Percentiles rank a stretch among this genome's conserved stretches.
Evolutionary conservation across 1,140 invertebrate species (phyloP).

Genomic region (Drosophila pachea): DNA sequence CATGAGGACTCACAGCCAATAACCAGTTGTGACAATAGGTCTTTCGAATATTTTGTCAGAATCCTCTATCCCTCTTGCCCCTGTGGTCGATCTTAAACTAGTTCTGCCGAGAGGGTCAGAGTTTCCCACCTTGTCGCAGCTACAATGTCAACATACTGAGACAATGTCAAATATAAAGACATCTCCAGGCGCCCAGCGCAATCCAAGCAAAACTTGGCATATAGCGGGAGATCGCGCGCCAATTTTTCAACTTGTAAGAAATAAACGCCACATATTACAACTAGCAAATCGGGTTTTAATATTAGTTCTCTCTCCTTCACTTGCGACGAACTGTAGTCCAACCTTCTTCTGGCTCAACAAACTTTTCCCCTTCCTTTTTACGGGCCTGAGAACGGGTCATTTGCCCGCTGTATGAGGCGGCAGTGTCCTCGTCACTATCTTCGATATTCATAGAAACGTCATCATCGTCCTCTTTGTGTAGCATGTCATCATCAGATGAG

Average conservation of each 20-base stretch:
- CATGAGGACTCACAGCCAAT: constrained; percentile 73
- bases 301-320: constrained; percentile 50
- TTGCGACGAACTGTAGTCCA: constrained; percentile 82
- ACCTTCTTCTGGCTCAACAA: constrained; percentile 81
- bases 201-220: constrained; percentile 46
- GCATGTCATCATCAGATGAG: constrained; percentile 79
- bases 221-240: constrained; percentile 42
- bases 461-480: constrained; percentile 56
- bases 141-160: constrained; percentile 1
- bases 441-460: constrained; percentile 59
- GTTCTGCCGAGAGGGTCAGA: constrained; percentile 39
- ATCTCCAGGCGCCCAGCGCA: constrained; percentile 26
- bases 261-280: constrained; percentile 63
- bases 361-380: constrained; percentile 73
- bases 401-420: constrained; percentile 34
- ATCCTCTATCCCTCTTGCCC: constrained; percentile 89
- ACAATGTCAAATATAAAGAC: background rate
- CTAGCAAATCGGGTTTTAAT: constrained; percentile 49
- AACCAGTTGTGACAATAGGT: too few relatives aligned
- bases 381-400: constrained; percentile 70
- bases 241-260: constrained; percentile 73
- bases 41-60: constrained; percentile 87
- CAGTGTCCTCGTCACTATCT: constrained; percentile 73
- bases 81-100: constrained; percentile 84
- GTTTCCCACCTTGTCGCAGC: constrained; percentile 56